Evolutionary conservation across 2,113 vertebrate species (phyloP).

Genomic region (Myrmophylax atrothorax): DNA sequence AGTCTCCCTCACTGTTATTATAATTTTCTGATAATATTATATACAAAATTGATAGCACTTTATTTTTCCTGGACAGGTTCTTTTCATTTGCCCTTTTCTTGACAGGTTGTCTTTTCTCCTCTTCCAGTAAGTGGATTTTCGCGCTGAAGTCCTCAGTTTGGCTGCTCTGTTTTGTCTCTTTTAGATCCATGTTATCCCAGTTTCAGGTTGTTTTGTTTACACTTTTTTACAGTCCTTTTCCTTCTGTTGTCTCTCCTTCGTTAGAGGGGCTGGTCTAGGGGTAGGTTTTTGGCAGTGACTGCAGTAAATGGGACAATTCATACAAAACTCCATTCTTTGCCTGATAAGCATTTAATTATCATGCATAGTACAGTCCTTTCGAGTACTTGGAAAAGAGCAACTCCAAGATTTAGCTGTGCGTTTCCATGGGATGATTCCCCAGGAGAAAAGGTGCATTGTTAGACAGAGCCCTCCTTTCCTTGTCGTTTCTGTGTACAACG

Average conservation of each 20-base stretch:
- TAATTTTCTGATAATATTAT: slow-evolving; percentile 61
- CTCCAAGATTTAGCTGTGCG: not conserved
- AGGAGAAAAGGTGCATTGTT: not conserved
- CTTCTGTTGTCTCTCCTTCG: not conserved
- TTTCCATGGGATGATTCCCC: not conserved
- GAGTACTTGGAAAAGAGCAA: not conserved
- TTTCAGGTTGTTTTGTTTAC: not conserved
- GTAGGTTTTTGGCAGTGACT: not conserved
- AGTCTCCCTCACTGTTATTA: not conserved
- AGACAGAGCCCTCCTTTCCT: not conserved
- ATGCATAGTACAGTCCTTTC: not conserved
- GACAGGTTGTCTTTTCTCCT: not conserved
- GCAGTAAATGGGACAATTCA: not conserved
- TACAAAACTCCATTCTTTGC: not conserved
- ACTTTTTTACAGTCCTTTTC: not conserved
- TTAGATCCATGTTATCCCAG: not conserved
- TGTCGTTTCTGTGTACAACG: not conserved
- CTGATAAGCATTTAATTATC: not conserved
- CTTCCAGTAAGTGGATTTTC: not conserved
- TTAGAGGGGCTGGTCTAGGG: not conserved
- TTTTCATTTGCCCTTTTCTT: slow-evolving; percentile 35
- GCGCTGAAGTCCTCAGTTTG: not conserved
- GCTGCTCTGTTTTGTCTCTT: not conserved
- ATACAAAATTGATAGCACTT: not conserved
- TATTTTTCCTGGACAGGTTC: slow-evolving; percentile 8